Evolutionary conservation across 2,888 invertebrate genomes (phyloP).

Genomic region (Cremastobaeus sp.): DNA sequence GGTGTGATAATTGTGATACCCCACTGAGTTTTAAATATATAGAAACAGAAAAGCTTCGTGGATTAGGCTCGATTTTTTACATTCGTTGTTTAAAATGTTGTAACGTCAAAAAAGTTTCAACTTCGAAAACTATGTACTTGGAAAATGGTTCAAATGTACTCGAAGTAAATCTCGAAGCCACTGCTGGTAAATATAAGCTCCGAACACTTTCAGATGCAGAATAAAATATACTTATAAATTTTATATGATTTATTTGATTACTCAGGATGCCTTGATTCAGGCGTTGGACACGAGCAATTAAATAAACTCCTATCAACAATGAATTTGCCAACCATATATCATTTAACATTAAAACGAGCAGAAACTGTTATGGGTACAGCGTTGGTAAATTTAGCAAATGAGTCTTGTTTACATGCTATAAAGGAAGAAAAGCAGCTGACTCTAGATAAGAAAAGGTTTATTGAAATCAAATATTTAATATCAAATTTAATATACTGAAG

Average conservation of each 20-base stretch:
- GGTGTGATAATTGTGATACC: constrained; percentile 12
- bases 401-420: constrained; percentile 35
- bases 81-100: constrained; percentile 4
- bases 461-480: neutral
- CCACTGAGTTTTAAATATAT: constrained; percentile 8
- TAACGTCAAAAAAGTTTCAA: neutral
- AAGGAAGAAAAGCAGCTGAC: constrained; percentile 11
- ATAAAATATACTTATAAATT: neutral
- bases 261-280: constrained; percentile 47
- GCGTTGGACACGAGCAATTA: constrained; percentile 47
- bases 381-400: constrained; percentile 35
- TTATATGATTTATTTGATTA: neutral
- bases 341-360: constrained; percentile 39
- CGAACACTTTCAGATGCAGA: too few relatives aligned
- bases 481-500: neutral
- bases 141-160: neutral
- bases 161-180: neutral
- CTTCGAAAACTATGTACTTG: neutral
- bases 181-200: neutral
- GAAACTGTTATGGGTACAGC: constrained; percentile 34
- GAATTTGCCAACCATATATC: constrained; percentile 45
- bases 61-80: constrained; percentile 1
- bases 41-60: neutral
- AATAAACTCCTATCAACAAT: constrained; percentile 34
- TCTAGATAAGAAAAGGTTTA: neutral